Evolutionary conservation across 1,140 invertebrate species (phyloP), one percentile per base, ranked within the genome.

Genomic region (Lutraria rhynchaena): DNA sequence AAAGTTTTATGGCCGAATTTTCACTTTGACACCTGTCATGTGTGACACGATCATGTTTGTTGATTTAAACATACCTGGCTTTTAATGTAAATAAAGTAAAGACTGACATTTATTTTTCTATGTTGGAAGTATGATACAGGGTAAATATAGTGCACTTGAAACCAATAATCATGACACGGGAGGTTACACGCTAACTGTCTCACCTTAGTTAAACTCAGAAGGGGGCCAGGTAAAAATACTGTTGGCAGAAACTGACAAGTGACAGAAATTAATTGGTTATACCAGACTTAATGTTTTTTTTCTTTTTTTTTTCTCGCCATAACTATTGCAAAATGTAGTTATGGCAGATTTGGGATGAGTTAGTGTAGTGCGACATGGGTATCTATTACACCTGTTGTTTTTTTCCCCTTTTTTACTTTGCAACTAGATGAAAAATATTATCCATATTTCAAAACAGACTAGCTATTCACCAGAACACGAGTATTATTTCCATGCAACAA

Each of bases 161-260:
- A 22, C 22, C 37, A 19, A 24, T 41, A 57, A 37, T 22, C 44
- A 4, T 63, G 60, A 63, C 60, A 63, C 35, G 35, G 33, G 44
- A 63, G 60, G 60, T 63, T 44, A 63, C 35, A 33, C 37, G 35
- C 9, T 35, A 22, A 44, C 37, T 37, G 35, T 44, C 44, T 35
- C 7, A 17, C 22, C 31, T 63, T 35, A 35, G 35, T 24, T 63
- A 63, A 63, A 57, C 35, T 41, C 33, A n/a, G 35, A n/a, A 41
- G 60, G 60, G 60, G 60, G 60, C 33, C 60, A 63, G 60, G 60
- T 63, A 63, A 63, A 63, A 63, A 63, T n/a, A 35, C n/a, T 13
- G 27, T 17, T 63, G 58, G 60, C 60, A 63, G 9, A 5, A 41
- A 44, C 60, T 63, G 60, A 41, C 60, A 63, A 37, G 60, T 63